Evolutionary conservation across 2,797 vertebrate species (phyloP).

Genomic region (Karalla daura): DNA sequence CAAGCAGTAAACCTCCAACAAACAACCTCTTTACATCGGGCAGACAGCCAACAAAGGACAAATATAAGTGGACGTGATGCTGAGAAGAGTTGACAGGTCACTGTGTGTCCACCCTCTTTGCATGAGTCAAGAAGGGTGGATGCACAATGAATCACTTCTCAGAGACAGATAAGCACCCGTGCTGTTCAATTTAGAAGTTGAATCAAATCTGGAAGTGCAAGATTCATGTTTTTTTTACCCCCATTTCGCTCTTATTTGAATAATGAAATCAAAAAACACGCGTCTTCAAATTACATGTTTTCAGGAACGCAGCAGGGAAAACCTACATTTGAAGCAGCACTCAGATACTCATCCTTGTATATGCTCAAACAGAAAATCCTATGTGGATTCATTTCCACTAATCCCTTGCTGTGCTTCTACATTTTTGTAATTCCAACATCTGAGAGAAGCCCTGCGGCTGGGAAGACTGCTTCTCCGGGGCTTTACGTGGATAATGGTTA

Average conservation of each 20-base stretch:
- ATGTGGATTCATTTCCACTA: slow-evolving; percentile 67
- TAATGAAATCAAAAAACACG: slow-evolving; percentile 20
- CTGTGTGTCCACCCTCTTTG: background rate
- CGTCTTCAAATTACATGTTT: slow-evolving; percentile 14
- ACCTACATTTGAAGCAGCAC: slow-evolving; percentile 32
- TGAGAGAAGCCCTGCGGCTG: slow-evolving; percentile 54
- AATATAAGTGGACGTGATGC: slow-evolving; percentile 11
- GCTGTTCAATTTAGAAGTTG: slow-evolving; percentile 2
- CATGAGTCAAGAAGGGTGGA: slow-evolving; percentile 20
- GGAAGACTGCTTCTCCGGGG: slow-evolving; percentile 35
- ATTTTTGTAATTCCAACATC: slow-evolving; percentile 64
- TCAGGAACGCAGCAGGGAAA: slow-evolving; percentile 23
- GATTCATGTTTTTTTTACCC: background rate
- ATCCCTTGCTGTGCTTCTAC: slow-evolving; percentile 58
- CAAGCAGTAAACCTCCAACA: background rate
- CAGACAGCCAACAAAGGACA: background rate
- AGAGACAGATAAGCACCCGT: slow-evolving; percentile 1
- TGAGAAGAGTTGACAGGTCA: slow-evolving; percentile 13
- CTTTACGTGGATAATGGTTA: slow-evolving; percentile 60
- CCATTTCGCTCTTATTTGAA: slow-evolving; percentile 7
- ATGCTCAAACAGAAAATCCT: slow-evolving; percentile 47
- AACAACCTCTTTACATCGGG: background rate
- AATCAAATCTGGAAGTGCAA: background rate
- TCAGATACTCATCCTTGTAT: slow-evolving; percentile 38
- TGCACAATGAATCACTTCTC: slow-evolving; percentile 4